phyloP scores from a whole-genome alignment of 2,888 invertebrate genomes.

The Phoenoteleia sp. region DNA sequence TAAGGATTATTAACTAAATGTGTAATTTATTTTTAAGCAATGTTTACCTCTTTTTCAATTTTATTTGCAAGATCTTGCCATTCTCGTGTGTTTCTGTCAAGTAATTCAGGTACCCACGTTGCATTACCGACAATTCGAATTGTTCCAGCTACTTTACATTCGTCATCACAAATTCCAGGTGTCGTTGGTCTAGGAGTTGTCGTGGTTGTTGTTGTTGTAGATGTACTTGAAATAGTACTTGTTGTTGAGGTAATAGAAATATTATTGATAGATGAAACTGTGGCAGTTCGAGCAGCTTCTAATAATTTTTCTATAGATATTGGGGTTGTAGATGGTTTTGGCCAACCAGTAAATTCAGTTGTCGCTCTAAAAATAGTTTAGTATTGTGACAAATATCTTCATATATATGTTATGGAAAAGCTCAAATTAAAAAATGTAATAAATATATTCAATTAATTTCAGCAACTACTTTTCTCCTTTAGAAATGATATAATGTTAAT shows the following conservation, averaged over 20 bases:
- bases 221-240: conserved; percentile 88
- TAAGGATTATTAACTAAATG: too few species aligned
- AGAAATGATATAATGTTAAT: too few species aligned
- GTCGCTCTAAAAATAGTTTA: conserved; percentile 88
- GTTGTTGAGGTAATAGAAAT: conserved; percentile 81
- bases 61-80: conserved; percentile 95
- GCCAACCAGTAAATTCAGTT: conserved; percentile 97
- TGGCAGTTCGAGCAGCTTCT: conserved; percentile 90
- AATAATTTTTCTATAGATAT: conserved; percentile 94
- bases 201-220: conserved; percentile 90
- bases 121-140: conserved; percentile 93
- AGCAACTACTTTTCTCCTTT: too few species aligned
- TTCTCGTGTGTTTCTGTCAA: conserved; percentile 95
- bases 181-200: conserved; percentile 91
- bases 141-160: conserved; percentile 95
- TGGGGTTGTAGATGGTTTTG: conserved; percentile 95
- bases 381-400: neutral
- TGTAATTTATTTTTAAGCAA: too few species aligned
- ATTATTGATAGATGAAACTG: conserved; percentile 87
- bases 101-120: conserved; percentile 93
- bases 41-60: conserved; percentile 90
- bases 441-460: too few species aligned
- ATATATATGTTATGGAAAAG: neutral
- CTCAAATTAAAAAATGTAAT: neutral
- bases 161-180: conserved; percentile 92